Evolutionary conservation across 2,888 invertebrate genomes (phyloP).

Genomic region (Dasysyrphus albostriatus): DNA sequence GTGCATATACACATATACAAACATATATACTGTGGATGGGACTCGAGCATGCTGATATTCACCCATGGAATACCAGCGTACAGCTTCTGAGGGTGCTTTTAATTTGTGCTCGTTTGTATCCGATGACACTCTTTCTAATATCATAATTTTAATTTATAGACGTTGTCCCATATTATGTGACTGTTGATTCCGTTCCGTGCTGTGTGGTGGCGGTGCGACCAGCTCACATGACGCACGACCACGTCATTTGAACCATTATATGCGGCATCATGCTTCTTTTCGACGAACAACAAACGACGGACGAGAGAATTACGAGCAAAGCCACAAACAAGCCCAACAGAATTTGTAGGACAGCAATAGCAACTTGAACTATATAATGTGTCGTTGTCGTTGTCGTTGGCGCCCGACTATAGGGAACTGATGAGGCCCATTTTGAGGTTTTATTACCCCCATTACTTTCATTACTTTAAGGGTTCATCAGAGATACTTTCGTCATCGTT

Average conservation of each 20-base stretch:
- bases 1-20: no score
- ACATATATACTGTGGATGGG: slow-evolving; percentile 10
- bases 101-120: slow-evolving; percentile 77
- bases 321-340: slow-evolving; percentile 69
- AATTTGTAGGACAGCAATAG: slow-evolving; percentile 67
- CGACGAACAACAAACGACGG: slow-evolving; percentile 11
- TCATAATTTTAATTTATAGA: slow-evolving; percentile 77
- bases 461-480: slow-evolving; percentile 73
- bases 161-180: slow-evolving; percentile 70
- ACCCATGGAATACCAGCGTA: slow-evolving; percentile 18
- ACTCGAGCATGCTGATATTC: slow-evolving; percentile 33
- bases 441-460: slow-evolving; percentile 72
- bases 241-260: slow-evolving; percentile 69
- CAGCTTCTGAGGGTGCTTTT: slow-evolving; percentile 70
- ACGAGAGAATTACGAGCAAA: slow-evolving; percentile 47
- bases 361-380: slow-evolving; percentile 63
- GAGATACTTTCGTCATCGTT: slow-evolving; percentile 70
- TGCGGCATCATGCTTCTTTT: slow-evolving; percentile 58
- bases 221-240: slow-evolving; percentile 70
- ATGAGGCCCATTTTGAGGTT: slow-evolving; percentile 70
- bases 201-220: slow-evolving; percentile 26
- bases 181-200: slow-evolving; percentile 54
- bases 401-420: slow-evolving; percentile 52
- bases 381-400: slow-evolving; percentile 28
- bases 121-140: slow-evolving; percentile 76